Percentiles rank a stretch among this genome's conserved stretches.
These are phyloP conservation scores for Heliconius hermathena DNA, from an alignment of 1,140 invertebrate genomes.

Conservation along the genomic window DNA sequence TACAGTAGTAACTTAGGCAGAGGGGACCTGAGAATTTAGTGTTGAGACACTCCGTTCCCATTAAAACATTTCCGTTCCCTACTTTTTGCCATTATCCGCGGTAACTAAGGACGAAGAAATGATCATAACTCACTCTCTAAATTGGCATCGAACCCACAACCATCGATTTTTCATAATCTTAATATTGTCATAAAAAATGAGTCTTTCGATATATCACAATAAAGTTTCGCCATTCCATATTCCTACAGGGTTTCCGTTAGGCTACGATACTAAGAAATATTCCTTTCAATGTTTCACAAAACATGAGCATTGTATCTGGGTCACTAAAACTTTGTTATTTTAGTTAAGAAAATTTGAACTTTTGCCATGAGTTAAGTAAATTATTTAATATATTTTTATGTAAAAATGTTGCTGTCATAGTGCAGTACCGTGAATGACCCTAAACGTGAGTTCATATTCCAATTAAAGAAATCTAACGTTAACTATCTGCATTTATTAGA, in stretches of 20 bases:
- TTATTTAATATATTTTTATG: conserved; percentile 1
- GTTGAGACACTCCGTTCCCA: too few relatives aligned
- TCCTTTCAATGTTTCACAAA: neutral
- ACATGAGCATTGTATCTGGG: neutral
- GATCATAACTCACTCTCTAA: neutral
- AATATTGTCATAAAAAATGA: conserved; percentile 4
- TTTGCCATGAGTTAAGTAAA: neutral
- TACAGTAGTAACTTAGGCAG: too few relatives aligned
- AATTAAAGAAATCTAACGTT: too few relatives aligned
- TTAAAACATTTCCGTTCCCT: too few relatives aligned
- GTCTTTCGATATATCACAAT: neutral
- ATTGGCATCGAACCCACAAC: neutral
- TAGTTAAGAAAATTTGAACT: conserved; percentile 3
- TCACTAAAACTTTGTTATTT: conserved; percentile 9
- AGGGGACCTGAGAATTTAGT: too few relatives aligned
- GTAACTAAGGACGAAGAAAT: too few relatives aligned
- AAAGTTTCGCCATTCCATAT: neutral
- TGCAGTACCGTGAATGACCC: neutral
- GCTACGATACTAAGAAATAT: neutral
- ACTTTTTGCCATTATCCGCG: too few relatives aligned
- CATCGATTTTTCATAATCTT: neutral
- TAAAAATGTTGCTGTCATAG: neutral
- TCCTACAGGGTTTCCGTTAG: neutral
- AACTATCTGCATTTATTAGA: too few relatives aligned
- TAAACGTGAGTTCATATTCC: too few relatives aligned